Percentiles rank a stretch among this genome's conserved stretches.
phyloP scores from a whole-genome alignment of 1,140 invertebrate genomes.

The Papilio glaucus region DNA sequence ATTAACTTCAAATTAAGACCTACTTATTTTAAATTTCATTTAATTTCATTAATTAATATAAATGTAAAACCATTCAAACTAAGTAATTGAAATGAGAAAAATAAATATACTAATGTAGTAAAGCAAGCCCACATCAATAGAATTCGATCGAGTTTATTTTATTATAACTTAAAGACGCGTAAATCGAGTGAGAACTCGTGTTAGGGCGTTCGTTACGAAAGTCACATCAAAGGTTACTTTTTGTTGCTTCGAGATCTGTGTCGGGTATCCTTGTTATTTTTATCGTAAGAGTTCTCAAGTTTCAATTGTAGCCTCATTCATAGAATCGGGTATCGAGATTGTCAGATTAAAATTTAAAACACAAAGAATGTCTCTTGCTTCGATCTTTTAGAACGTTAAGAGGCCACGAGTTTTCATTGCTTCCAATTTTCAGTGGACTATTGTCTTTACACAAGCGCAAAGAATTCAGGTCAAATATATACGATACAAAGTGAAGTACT shows the following conservation, averaged over 20 bases:
- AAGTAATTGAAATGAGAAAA: background rate
- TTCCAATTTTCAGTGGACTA: slow-evolving; percentile 9
- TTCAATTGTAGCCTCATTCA: slow-evolving; percentile 46
- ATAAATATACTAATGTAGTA: background rate
- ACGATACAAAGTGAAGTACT: background rate
- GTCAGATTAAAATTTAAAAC: slow-evolving; percentile 31
- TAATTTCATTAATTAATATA: no score
- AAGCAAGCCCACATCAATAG: background rate
- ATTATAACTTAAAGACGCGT: background rate
- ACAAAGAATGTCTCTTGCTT: background rate
- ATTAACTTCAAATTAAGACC: no score
- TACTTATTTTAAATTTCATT: no score
- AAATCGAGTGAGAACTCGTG: slow-evolving; percentile 40
- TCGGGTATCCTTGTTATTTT: slow-evolving; percentile 45
- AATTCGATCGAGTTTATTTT: background rate
- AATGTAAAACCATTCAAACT: no score
- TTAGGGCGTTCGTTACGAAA: slow-evolving; percentile 40
- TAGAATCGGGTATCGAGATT: slow-evolving; percentile 40
- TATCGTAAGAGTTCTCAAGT: slow-evolving; percentile 51
- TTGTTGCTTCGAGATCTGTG: slow-evolving; percentile 45
- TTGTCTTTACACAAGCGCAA: background rate
- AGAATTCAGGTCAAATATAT: slow-evolving; percentile 18
- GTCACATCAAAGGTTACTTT: slow-evolving; percentile 43
- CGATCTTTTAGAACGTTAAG: slow-evolving; percentile 25
- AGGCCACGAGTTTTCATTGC: slow-evolving; percentile 26